These are phyloP conservation scores for Gryllus longicercus DNA, from an alignment of 2,888 invertebrate species.

Conservation along the genomic window DNA sequence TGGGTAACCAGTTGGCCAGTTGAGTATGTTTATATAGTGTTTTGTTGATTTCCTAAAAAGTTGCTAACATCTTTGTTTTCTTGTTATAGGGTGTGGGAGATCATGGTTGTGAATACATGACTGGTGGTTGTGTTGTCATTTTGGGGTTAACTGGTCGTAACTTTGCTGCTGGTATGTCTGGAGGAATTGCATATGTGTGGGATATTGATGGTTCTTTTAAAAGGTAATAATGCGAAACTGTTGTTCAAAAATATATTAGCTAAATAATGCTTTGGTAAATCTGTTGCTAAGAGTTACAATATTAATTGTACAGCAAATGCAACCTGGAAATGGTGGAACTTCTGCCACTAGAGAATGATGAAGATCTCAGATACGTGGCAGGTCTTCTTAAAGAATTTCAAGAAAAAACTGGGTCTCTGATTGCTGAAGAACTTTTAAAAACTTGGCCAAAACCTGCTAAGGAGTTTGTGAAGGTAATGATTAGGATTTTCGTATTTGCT, in stretches of 20 bases:
- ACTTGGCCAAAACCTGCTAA: conserved; percentile 74
- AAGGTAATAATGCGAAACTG: conserved; percentile 45
- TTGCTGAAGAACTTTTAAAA: conserved; percentile 74
- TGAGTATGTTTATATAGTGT: background rate
- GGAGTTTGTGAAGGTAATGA: conserved; percentile 74
- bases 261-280: background rate
- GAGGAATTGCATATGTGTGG: conserved; percentile 92
- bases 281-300: background rate
- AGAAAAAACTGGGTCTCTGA: conserved; percentile 79
- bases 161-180: conserved; percentile 99
- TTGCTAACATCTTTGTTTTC: background rate
- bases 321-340: conserved; percentile 95
- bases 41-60: background rate
- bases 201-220: conserved; percentile 83
- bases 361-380: conserved; percentile 75
- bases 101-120: conserved; percentile 99
- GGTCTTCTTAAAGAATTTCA: conserved; percentile 78
- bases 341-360: conserved; percentile 69
- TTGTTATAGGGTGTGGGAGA: conserved; percentile 81
- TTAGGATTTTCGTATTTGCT: no score
- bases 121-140: conserved; percentile 86
- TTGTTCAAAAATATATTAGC: background rate
- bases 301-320: conserved; percentile 61
- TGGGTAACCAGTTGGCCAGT: background rate
- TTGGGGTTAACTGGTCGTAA: conserved; percentile 94